These are phyloP conservation scores for Nomada flava DNA, from an alignment of 2,888 invertebrate genomes.

Conservation along the genomic window DNA sequence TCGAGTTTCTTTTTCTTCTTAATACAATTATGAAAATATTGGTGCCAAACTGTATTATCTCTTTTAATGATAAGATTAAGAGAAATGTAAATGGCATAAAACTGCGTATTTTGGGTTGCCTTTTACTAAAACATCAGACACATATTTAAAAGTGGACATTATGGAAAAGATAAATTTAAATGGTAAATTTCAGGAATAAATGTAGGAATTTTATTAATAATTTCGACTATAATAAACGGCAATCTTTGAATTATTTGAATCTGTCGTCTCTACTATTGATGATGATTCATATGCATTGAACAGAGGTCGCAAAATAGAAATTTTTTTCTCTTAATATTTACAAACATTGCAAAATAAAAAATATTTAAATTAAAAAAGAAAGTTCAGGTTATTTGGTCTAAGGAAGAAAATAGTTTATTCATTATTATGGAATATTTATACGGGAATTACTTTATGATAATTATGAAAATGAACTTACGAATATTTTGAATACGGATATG, in stretches of 20 bases:
- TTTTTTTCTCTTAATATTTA: background rate
- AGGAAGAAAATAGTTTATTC: background rate
- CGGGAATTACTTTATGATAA: background rate
- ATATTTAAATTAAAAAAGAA: background rate
- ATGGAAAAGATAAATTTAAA: background rate
- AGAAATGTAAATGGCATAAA: background rate
- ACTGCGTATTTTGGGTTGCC: background rate
- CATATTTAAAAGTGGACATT: background rate
- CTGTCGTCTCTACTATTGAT: background rate
- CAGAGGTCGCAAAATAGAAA: background rate
- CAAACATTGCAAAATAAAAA: background rate
- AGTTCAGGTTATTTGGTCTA: background rate
- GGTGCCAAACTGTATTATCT: background rate
- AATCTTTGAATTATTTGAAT: background rate
- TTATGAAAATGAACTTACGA: background rate
- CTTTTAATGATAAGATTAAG: background rate
- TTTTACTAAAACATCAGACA: background rate
- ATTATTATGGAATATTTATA: background rate
- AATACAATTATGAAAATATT: background rate
- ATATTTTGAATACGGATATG: background rate
- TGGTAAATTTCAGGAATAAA: background rate
- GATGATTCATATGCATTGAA: background rate
- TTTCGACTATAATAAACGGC: background rate
- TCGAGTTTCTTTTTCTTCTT: background rate
- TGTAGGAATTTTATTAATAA: background rate